phyloP scores from a whole-genome alignment of 2,797 vertebrate species.

The Uromys caudimaculatus region DNA sequence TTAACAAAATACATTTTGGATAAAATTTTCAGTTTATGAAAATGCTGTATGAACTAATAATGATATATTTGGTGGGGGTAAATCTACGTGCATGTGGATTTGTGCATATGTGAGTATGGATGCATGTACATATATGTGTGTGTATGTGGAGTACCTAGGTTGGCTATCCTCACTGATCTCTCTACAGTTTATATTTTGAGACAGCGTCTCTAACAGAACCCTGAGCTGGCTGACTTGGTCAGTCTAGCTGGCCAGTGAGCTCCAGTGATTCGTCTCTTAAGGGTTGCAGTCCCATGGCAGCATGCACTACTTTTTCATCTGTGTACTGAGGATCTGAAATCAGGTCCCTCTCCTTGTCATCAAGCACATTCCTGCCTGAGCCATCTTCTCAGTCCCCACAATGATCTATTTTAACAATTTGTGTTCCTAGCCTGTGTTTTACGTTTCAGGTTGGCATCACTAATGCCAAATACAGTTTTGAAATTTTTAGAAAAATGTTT shows the following conservation, averaged over 20 bases:
- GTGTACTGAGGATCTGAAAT: background rate
- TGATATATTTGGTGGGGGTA: background rate
- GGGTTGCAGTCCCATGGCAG: background rate
- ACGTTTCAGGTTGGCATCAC: conserved; percentile 1
- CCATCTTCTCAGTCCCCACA: background rate
- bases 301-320: background rate
- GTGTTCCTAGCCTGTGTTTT: background rate
- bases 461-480: background rate
- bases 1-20: background rate
- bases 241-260: background rate
- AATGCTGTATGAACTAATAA: background rate
- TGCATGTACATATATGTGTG: background rate
- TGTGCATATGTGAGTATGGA: background rate
- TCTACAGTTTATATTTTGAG: background rate
- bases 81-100: background rate
- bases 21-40: conserved; percentile 51
- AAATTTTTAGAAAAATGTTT: background rate
- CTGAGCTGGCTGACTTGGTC: background rate
- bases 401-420: background rate
- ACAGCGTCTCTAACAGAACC: background rate
- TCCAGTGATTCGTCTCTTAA: background rate
- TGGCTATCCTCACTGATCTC: background rate
- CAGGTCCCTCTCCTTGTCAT: background rate
- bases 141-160: background rate
- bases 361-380: background rate